Conservation (phyloP, 2,797 vertebrate species). For the Gorsachius magnificus region DNA sequence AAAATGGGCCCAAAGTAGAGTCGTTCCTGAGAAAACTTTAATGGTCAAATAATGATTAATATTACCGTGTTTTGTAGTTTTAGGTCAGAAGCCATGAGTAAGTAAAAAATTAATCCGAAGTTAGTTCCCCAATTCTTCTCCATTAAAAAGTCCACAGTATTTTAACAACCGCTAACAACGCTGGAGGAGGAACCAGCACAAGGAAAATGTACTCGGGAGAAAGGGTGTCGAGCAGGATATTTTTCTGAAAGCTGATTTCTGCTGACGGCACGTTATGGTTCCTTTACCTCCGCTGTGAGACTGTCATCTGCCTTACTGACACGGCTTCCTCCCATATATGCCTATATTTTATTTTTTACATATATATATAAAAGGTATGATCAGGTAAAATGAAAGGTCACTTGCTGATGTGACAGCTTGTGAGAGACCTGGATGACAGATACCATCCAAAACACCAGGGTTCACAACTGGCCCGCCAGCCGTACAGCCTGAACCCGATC, state of each 20-base stretch:
- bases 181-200: background rate
- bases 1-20: background rate
- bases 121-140: background rate
- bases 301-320: background rate
- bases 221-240: background rate
- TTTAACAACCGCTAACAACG: background rate
- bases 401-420: background rate
- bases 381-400: background rate
- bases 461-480: background rate
- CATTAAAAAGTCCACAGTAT: background rate
- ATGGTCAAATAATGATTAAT: background rate
- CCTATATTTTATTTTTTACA: background rate
- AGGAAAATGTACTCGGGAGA: background rate
- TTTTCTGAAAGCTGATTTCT: background rate
- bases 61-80: background rate
- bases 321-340: background rate
- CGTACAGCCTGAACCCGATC: background rate
- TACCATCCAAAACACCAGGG: background rate
- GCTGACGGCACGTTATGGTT: background rate
- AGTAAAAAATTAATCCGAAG: background rate
- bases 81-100: background rate
- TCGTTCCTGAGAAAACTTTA: background rate
- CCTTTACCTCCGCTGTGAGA: background rate
- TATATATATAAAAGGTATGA: background rate
- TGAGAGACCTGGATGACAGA: background rate